A percentile compares a stretch with the other conserved stretches of the same genome.
Evolutionary conservation across 2,113 vertebrate species (phyloP).

Genomic region (Setophaga petechia): DNA sequence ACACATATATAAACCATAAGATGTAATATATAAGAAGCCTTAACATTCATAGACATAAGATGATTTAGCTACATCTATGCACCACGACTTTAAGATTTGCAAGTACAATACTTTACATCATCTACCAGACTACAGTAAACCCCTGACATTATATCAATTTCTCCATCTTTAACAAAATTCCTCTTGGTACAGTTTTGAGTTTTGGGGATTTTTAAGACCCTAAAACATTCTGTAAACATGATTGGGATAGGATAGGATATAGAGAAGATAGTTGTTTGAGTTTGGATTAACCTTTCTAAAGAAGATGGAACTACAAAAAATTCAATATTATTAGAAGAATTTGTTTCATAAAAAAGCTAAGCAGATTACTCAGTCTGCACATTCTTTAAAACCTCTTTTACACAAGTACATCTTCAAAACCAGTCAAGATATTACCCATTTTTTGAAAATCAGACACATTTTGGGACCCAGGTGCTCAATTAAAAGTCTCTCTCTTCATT

Average conservation of each 20-base stretch:
- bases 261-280: background rate
- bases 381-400: background rate
- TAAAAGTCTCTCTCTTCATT: background rate
- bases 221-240: background rate
- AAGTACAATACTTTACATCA: background rate
- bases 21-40: background rate
- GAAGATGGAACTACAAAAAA: background rate
- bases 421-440: background rate
- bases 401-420: background rate
- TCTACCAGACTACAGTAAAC: background rate
- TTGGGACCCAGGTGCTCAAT: background rate
- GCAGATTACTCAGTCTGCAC: background rate
- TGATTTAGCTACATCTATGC: background rate
- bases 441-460: background rate
- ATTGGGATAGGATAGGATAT: background rate
- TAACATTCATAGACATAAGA: background rate
- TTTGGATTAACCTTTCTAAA: background rate
- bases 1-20: background rate
- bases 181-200: background rate
- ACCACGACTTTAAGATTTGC: fast-evolving
- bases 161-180: background rate
- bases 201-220: background rate
- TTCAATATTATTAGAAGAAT: background rate
- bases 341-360: background rate
- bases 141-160: background rate